phyloP scores from a whole-genome alignment of 37 sponge, comb jelly and placozoan genomes.

The Cladorhizidae sp. region DNA sequence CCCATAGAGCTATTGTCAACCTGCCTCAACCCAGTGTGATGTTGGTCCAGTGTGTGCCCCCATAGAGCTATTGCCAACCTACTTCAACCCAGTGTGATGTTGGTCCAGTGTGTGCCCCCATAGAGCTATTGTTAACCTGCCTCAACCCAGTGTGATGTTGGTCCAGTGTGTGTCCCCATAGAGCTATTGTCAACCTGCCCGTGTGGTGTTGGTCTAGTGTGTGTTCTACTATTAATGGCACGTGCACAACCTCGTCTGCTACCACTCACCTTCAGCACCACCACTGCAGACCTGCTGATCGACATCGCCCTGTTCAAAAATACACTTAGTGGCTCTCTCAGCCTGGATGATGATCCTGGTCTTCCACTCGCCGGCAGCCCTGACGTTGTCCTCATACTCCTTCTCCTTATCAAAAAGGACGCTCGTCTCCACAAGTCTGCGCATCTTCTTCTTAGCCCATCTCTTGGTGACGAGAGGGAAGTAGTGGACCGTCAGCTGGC shows the following conservation, averaged over 20 bases:
- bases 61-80: too few relatives aligned
- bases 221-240: too few relatives aligned
- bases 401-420: slow-evolving; percentile 36
- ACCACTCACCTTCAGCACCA: neutral
- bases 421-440: neutral
- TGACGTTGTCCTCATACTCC: slow-evolving; percentile 22
- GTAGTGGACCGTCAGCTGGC: slow-evolving; percentile 35
- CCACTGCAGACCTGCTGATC: neutral
- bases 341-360: slow-evolving; percentile 28
- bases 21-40: too few relatives aligned
- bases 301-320: neutral
- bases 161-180: too few relatives aligned
- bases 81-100: too few relatives aligned
- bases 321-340: slow-evolving; percentile 1
- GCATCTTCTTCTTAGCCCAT: neutral
- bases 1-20: too few relatives aligned
- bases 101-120: too few relatives aligned
- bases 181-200: too few relatives aligned
- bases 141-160: too few relatives aligned
- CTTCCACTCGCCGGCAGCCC: slow-evolving; percentile 68
- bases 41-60: too few relatives aligned
- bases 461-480: slow-evolving; percentile 19
- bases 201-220: too few relatives aligned
- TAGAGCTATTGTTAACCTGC: too few relatives aligned
- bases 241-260: neutral